Evolutionary conservation across 2,888 invertebrate species (phyloP), one percentile per base, ranked within the genome.

Genomic region (Willowsia nigromaculata): DNA sequence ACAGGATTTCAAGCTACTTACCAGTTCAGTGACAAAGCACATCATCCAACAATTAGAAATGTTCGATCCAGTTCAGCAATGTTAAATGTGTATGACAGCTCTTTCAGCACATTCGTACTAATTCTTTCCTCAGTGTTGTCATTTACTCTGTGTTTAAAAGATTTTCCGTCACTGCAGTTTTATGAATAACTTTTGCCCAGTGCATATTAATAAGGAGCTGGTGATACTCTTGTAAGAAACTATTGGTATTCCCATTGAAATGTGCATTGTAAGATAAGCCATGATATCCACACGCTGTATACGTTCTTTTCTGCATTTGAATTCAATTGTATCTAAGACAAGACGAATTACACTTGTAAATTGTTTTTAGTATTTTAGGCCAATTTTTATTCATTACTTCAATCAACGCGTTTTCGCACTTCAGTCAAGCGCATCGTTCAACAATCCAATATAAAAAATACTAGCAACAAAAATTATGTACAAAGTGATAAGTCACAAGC

Each of bases 1-100:
- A 97, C 97, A 37, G 99, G 99, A 68, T 99, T 99, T 94, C 97
- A 97, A 93, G 99, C 98, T 11, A 92, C 92, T 3, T 93, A 91
- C 47, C 92, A 92, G 83, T 92, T 92, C 56, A 91, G 89, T 25
- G 91, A 91, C 62, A 90, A 91, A 56, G 76, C 85, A 18, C 88
- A 83, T 59, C 90, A 85, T 27, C 50, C 88, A 4, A 88, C 88
- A 9, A 88, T 90, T 9, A 62, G 90, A 78, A 90, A 89, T 43
- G 89, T 88, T 37, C 43, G 88, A 33, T 88, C 88, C n/a, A 22
- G n/a, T 30, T 86, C 85, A 1, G 18, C 50, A 30, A 53, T 37
- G 13, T 9, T 71, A 25, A 15, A 9, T 0, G 15, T 33, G 15
- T 22, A 33, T 11, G 6, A 6, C 13, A 37, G 43, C 27, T 25